Percentiles rank a stretch among this genome's conserved stretches.
These are phyloP conservation scores for Plagiodera versicolora DNA, from an alignment of 2,888 invertebrate genomes.

Conservation along the genomic window DNA sequence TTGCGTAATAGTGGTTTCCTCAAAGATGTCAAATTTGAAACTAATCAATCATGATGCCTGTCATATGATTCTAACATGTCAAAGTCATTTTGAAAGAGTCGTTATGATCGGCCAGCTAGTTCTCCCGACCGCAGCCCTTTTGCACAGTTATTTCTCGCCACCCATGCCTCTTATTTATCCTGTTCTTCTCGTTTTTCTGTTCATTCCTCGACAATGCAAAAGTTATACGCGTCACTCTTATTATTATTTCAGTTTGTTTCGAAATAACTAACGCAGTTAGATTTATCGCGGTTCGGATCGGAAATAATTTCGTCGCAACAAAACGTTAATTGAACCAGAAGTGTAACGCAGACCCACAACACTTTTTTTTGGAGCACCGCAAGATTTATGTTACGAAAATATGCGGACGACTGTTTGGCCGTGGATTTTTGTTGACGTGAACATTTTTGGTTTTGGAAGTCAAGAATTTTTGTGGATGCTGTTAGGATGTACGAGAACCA, in stretches of 20 bases:
- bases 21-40: no score
- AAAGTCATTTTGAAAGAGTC: no score
- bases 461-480: not conserved
- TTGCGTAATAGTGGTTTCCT: no score
- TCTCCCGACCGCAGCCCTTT: no score
- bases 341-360: conserved; percentile 41
- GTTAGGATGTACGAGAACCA: not conserved
- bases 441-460: not conserved
- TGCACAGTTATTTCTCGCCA: not conserved
- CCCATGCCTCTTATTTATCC: not conserved
- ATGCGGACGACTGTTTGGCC: conserved; percentile 22
- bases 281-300: conserved; percentile 47
- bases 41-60: no score
- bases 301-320: conserved; percentile 44
- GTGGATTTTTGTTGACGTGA: not conserved
- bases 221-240: conserved; percentile 55
- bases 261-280: conserved; percentile 47
- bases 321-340: conserved; percentile 48
- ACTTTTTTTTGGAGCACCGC: conserved; percentile 31
- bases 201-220: conserved; percentile 26
- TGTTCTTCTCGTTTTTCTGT: conserved; percentile 24
- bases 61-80: no score
- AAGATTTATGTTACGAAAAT: conserved; percentile 36
- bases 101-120: no score
- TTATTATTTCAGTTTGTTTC: conserved; percentile 55